phyloP scores from a whole-genome alignment of 2,888 invertebrate genomes.

The Cyclophora punctaria region DNA sequence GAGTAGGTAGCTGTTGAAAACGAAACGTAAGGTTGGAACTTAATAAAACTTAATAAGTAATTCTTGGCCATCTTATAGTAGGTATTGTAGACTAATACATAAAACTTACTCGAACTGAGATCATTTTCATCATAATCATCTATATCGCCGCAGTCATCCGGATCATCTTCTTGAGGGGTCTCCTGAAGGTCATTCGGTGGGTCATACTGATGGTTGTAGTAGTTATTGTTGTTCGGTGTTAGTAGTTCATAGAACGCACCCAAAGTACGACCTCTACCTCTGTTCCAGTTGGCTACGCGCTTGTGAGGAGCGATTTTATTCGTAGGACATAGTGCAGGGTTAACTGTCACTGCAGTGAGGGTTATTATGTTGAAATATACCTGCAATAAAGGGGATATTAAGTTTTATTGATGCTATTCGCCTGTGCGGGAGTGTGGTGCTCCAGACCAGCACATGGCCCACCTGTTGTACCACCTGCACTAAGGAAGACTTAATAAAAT shows the following conservation, averaged over 20 bases:
- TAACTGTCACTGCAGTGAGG: conserved; percentile 46
- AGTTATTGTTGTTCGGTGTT: conserved; percentile 20
- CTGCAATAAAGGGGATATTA: conserved; percentile 16
- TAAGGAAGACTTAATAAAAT: too few relatives aligned
- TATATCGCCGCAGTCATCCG: conserved; percentile 60
- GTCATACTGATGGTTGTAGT: conserved; percentile 16
- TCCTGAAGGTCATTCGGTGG: conserved; percentile 41
- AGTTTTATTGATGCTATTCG: too few relatives aligned
- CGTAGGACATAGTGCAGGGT: conserved; percentile 53
- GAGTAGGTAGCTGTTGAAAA: too few relatives aligned
- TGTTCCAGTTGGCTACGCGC: conserved; percentile 28
- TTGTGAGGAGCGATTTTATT: conserved; percentile 64
- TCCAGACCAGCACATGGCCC: too few relatives aligned
- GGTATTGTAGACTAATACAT: not conserved
- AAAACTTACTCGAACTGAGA: conserved; percentile 49
- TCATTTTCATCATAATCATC: conserved; percentile 67
- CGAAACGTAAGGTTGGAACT: not conserved
- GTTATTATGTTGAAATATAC: conserved; percentile 25
- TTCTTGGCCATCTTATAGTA: conserved; percentile 3
- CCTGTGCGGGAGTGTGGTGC: too few relatives aligned
- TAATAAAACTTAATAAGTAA: conserved; percentile 1
- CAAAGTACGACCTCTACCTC: conserved; percentile 41
- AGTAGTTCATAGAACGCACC: conserved; percentile 48
- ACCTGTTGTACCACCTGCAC: too few relatives aligned
- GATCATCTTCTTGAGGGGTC: conserved; percentile 49